Evolutionary conservation across 2,113 vertebrate species (phyloP).

Genomic region (Clarias magur): DNA sequence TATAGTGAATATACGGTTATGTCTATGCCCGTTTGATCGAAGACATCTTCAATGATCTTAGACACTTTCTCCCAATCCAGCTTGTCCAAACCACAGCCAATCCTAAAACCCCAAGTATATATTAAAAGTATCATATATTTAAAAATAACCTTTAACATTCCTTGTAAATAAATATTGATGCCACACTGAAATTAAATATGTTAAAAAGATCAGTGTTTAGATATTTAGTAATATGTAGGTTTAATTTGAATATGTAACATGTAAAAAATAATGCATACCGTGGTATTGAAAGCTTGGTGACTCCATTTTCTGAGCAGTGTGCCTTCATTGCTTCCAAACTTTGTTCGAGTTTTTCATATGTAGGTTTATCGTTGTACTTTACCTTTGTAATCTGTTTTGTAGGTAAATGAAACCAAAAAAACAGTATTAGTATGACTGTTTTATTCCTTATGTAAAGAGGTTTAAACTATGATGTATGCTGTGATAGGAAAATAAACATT

Average conservation of each 20-base stretch:
- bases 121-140: neutral
- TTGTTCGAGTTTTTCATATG: constrained; percentile 75
- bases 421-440: neutral
- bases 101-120: constrained; percentile 70
- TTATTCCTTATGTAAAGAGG: too few species aligned
- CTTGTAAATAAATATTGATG: neutral
- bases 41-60: constrained; percentile 82
- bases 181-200: neutral
- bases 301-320: constrained; percentile 80
- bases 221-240: neutral
- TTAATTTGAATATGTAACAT: neutral
- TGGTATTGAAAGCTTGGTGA: constrained; percentile 87
- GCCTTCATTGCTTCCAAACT: constrained; percentile 88
- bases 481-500: neutral
- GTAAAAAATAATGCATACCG: constrained; percentile 69
- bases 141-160: neutral
- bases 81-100: constrained; percentile 90
- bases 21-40: constrained; percentile 78
- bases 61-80: constrained; percentile 84
- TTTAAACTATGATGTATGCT: too few species aligned
- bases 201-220: neutral
- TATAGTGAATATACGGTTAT: constrained; percentile 86
- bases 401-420: neutral
- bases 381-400: constrained; percentile 85
- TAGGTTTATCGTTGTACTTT: constrained; percentile 84